These are phyloP conservation scores for Lypha dubia DNA, from an alignment of 2,888 invertebrate genomes.

Conservation along the genomic window DNA sequence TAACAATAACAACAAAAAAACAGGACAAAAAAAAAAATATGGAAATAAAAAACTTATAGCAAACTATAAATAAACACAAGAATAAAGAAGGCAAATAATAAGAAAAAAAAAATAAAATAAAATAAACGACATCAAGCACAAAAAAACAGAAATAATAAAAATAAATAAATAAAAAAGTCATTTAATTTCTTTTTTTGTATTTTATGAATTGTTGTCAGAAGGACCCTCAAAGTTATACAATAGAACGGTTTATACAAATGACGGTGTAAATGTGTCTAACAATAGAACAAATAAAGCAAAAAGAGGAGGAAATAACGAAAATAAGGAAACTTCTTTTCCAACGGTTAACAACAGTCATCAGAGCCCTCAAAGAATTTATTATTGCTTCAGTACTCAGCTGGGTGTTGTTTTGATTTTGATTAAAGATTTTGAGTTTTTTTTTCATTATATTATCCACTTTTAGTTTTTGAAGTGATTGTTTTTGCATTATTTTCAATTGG, in stretches of 20 bases:
- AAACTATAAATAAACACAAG: conserved; percentile 63
- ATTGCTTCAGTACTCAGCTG: conserved; percentile 44
- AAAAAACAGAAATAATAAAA: conserved; percentile 11
- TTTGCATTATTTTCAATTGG: neutral
- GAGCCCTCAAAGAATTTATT: conserved; percentile 52
- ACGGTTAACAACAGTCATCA: conserved; percentile 39
- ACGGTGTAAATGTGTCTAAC: conserved; percentile 13
- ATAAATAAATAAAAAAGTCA: conserved; percentile 17
- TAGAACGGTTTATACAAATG: conserved; percentile 10
- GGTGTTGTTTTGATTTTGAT: conserved; percentile 37
- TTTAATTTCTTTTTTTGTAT: conserved; percentile 28
- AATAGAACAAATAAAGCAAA: conserved; percentile 4
- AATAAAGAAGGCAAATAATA: conserved; percentile 64
- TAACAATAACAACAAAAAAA: conserved; percentile 37
- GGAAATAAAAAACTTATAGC: conserved; percentile 59
- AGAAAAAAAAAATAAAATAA: conserved; percentile 62
- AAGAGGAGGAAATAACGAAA: conserved; percentile 25
- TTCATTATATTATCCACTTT: neutral
- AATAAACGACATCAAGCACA: conserved; percentile 56
- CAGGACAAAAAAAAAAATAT: conserved; percentile 36
- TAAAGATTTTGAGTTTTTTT: conserved; percentile 24
- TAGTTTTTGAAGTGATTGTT: neutral
- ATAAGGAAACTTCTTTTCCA: conserved; percentile 28
- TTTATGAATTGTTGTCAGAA: conserved; percentile 46
- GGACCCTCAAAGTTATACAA: conserved; percentile 24